Evolutionary conservation across 2,888 invertebrate species (phyloP).

Genomic region (Ashinkailepas kermadecensis): DNA sequence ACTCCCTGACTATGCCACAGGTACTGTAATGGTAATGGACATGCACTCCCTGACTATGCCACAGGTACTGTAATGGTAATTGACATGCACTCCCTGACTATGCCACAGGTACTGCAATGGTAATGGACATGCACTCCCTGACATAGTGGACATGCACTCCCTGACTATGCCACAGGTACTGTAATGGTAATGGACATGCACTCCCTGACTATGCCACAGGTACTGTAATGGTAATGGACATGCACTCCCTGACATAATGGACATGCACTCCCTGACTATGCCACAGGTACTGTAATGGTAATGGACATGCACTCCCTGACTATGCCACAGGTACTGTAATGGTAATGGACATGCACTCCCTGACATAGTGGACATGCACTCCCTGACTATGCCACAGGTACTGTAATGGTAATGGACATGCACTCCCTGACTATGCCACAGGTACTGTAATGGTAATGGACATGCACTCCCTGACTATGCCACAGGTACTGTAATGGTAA

Average conservation of each 20-base stretch:
- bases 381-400: no score
- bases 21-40: no score
- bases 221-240: no score
- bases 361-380: slow-evolving; percentile 89
- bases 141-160: slow-evolving; percentile 89
- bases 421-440: slow-evolving; percentile 92
- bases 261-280: slow-evolving; percentile 89
- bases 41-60: no score
- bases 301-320: slow-evolving; percentile 93
- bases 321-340: no score
- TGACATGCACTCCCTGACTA: not conserved
- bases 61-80: not conserved
- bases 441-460: no score
- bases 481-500: no score
- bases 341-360: slow-evolving; percentile 90
- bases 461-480: slow-evolving; percentile 86
- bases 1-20: no score
- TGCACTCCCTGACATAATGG: slow-evolving; percentile 90
- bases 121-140: slow-evolving; percentile 86
- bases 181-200: slow-evolving; percentile 94
- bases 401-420: slow-evolving; percentile 88
- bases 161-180: no score
- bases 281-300: no score
- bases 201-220: slow-evolving; percentile 84
- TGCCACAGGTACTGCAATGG: no score